A percentile compares a stretch with the other conserved stretches of the same genome.
These are phyloP conservation scores for Acarapis woodi DNA, from an alignment of 1,140 invertebrate species.

Conservation along the genomic window DNA sequence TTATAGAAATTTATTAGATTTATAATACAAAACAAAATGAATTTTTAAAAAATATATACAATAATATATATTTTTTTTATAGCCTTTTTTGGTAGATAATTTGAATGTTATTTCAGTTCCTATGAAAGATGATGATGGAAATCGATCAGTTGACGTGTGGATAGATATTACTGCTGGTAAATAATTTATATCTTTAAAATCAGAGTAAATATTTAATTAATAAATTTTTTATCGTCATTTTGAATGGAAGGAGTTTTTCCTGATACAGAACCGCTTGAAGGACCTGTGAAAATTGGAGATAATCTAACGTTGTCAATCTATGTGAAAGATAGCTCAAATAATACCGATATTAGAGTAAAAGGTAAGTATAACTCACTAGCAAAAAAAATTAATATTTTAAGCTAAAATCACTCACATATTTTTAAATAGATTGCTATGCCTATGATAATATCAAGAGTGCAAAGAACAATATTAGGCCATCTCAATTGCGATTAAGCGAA, in stretches of 20 bases:
- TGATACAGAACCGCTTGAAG: slow-evolving; percentile 25
- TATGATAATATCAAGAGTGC: slow-evolving; percentile 25
- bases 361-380: slow-evolving; percentile 26
- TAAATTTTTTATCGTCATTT: no score
- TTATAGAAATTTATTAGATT: no score
- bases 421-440: slow-evolving; percentile 16
- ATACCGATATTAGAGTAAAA: slow-evolving; percentile 33
- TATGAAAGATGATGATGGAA: not conserved
- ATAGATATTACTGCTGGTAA: slow-evolving; percentile 40
- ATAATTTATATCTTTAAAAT: no score
- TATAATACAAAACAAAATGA: slow-evolving; percentile 16
- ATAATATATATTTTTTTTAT: slow-evolving; percentile 70
- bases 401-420: not conserved
- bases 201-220: no score
- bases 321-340: slow-evolving; percentile 28
- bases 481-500: slow-evolving; percentile 36
- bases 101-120: slow-evolving; percentile 48
- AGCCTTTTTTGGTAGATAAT: slow-evolving; percentile 65
- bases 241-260: no score
- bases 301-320: slow-evolving; percentile 35
- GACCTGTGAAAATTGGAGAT: slow-evolving; percentile 34
- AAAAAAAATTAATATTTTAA: not conserved
- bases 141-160: slow-evolving; percentile 33
- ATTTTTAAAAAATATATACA: slow-evolving; percentile 63
- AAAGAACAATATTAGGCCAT: slow-evolving; percentile 27